Conservation (phyloP, 2,113 vertebrate genomes). For the Tretioscincus oriximinensis region DNA sequence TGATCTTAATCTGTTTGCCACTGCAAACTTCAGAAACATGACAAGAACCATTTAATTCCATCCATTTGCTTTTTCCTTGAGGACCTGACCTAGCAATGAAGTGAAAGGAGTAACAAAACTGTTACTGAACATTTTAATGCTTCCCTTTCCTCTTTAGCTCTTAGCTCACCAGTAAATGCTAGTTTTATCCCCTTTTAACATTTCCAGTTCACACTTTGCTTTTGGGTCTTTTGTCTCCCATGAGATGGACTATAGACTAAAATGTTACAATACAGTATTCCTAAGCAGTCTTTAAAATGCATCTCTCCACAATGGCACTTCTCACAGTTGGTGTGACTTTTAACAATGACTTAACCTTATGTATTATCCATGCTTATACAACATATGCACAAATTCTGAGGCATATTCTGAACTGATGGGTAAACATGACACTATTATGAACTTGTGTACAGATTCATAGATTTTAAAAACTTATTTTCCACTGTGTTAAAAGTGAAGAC, state of each 20-base stretch:
- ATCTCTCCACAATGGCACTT: background rate
- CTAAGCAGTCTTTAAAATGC: background rate
- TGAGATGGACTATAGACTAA: background rate
- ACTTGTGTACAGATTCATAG: background rate
- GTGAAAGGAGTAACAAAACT: background rate
- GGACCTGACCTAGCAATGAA: background rate
- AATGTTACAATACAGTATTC: background rate
- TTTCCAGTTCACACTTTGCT: background rate
- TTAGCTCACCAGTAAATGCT: background rate
- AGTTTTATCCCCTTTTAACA: constrained; percentile 15
- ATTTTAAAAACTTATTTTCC: background rate
- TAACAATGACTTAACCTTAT: background rate
- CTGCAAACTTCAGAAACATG: too few species aligned
- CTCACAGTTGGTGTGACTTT: background rate
- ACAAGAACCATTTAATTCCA: background rate
- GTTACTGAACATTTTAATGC: background rate
- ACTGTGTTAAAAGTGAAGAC: background rate
- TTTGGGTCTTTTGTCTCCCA: constrained; percentile 13
- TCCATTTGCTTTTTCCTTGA: background rate
- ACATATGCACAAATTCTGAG: background rate
- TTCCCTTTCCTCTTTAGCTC: background rate
- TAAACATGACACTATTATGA: background rate
- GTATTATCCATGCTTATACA: too few species aligned
- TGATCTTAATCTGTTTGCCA: background rate
- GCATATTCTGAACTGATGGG: background rate